Percentiles rank a stretch among this genome's conserved stretches.
phyloP scores from a whole-genome alignment of 2,888 invertebrate species.

The Xanthorhoe designata region DNA sequence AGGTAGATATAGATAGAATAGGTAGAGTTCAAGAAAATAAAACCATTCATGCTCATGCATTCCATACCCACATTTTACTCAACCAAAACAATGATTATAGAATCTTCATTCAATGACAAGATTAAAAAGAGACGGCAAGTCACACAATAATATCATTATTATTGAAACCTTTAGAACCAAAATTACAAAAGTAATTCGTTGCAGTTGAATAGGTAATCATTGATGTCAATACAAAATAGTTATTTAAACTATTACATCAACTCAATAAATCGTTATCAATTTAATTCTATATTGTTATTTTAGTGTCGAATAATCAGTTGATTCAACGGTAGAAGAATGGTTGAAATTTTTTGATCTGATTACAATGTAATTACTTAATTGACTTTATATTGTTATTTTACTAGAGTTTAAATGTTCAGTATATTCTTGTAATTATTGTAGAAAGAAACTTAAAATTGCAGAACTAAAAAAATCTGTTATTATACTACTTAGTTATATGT shows the following conservation, averaged over 20 bases:
- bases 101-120: background rate
- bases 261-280: background rate
- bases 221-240: background rate
- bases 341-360: too few species aligned
- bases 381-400: too few species aligned
- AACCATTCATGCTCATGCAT: conserved; percentile 28
- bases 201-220: background rate
- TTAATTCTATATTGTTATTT: background rate
- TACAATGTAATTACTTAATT: background rate
- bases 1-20: background rate
- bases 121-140: background rate
- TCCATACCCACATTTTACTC: background rate
- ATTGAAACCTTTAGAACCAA: background rate
- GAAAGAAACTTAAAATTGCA: too few species aligned
- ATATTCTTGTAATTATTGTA: background rate
- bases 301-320: too few species aligned
- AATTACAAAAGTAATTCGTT: background rate
- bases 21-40: conserved; percentile 5
- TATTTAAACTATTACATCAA: background rate
- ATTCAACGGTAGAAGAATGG: too few species aligned
- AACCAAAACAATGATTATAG: background rate
- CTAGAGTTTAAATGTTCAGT: background rate
- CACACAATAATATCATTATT: background rate
- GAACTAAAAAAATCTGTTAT: too few species aligned
- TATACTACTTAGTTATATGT: too few species aligned